Evolutionary conservation across 2,888 invertebrate genomes (phyloP).

Genomic region (Pseudococcus jackbeardsleyi): DNA sequence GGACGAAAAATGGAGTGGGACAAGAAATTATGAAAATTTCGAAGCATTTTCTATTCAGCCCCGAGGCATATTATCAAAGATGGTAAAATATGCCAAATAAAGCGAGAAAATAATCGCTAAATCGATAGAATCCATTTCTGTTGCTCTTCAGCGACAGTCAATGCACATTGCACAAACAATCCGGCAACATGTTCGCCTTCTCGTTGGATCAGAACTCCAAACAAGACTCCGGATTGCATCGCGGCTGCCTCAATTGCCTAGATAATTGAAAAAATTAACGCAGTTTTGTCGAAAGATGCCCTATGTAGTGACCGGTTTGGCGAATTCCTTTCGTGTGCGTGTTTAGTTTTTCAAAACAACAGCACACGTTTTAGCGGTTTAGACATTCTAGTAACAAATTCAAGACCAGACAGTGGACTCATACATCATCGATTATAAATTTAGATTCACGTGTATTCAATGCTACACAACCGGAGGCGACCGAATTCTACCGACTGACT

Average conservation of each 20-base stretch:
- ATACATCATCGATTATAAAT: slow-evolving; percentile 42
- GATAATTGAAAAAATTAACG: slow-evolving; percentile 29
- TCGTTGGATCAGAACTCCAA: not conserved
- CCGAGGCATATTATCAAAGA: too few species aligned
- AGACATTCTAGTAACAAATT: slow-evolving; percentile 27
- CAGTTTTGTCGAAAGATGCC: slow-evolving; percentile 31
- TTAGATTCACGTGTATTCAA: slow-evolving; percentile 51
- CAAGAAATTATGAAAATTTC: too few species aligned
- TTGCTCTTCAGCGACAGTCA: too few species aligned
- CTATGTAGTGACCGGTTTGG: not conserved
- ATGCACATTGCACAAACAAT: too few species aligned
- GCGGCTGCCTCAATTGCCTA: not conserved
- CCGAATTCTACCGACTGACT: slow-evolving; percentile 17
- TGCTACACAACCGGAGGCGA: slow-evolving; percentile 22
- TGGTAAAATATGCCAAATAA: too few species aligned
- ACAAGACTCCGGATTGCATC: not conserved
- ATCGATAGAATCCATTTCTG: too few species aligned
- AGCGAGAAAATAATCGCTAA: too few species aligned
- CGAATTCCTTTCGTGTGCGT: slow-evolving; percentile 39
- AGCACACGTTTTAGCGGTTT: slow-evolving; percentile 25
- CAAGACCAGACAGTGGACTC: slow-evolving; percentile 41
- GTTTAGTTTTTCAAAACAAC: slow-evolving; percentile 35
- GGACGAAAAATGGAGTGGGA: too few species aligned
- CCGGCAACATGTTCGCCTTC: not conserved
- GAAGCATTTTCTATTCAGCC: too few species aligned